phyloP scores from a whole-genome alignment of 2,113 vertebrate species.

The Oceanodroma tethys region DNA sequence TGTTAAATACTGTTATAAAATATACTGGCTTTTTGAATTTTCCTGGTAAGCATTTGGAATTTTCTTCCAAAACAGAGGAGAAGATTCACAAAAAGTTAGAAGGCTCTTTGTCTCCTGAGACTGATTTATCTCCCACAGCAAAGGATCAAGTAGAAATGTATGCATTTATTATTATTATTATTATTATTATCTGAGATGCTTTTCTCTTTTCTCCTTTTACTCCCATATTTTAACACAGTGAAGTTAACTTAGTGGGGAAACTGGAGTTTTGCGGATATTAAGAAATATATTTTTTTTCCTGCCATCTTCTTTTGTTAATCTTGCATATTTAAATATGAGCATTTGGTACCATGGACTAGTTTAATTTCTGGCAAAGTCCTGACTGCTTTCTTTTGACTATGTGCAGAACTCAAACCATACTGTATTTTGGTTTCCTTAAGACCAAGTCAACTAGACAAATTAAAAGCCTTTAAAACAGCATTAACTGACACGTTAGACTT shows the following conservation, averaged over 20 bases:
- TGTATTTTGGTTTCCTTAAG: neutral
- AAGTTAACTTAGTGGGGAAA: neutral
- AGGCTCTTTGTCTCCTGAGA: constrained; percentile 89
- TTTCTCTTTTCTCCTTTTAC: neutral
- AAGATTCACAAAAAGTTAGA: constrained; percentile 91
- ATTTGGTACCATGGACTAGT: neutral
- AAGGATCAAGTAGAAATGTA: constrained; percentile 99
- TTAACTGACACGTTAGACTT: neutral
- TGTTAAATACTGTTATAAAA: neutral
- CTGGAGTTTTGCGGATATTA: neutral
- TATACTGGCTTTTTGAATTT: neutral
- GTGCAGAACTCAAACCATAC: neutral
- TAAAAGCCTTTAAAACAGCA: neutral
- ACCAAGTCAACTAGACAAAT: neutral
- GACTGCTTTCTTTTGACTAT: neutral
- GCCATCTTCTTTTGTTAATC: neutral
- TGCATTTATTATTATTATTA: constrained; percentile 34
- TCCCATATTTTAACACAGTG: neutral
- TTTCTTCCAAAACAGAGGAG: constrained; percentile 86
- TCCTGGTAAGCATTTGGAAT: constrained; percentile 48
- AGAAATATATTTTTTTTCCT: neutral
- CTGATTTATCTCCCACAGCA: constrained; percentile 87
- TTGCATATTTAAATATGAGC: neutral
- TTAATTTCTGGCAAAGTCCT: neutral
- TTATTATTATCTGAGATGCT: neutral